Base-by-base conservation (phyloP, 2,888 invertebrate genomes). In the Halocaridina rubra region DNA sequence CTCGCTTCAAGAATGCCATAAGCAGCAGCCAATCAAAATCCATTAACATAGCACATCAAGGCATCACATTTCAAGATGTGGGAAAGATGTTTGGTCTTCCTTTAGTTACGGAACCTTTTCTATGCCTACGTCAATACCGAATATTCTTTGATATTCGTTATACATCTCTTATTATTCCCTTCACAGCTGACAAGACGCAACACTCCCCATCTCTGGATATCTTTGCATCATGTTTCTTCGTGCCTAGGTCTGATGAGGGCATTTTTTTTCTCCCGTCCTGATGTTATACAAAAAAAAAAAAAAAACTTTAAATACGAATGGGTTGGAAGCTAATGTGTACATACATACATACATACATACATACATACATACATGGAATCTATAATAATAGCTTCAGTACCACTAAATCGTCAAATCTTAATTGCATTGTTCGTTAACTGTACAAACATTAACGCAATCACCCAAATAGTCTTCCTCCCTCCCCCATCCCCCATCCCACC, bases 321-420 rank as follows among this genome's bases (percentile, higher is more conserved):
- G 10, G 29, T 19, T 61, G 64, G 64, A 24, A 22, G 29, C 64
- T 61, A 24, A 19, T 10, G 64, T 3, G 7, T 67, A 32, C 64
- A 0, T 27, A 32, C 64, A 77, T 24, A 61, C 64, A 77, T 22
- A 76, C 76, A 76, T 61, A 64, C 64, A 64, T 19, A 64, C 22
- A 19, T 30, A 72, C 69, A 69, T 19, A 69, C 69, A 69, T 27
- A 29, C 69, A 19, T 30, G 30, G 10, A 69, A 24, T 13, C 69
- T 7, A 29, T 7, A 7, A 19, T 19, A n/a, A n/a, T n/a, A n/a
- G n/a, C n/a, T n/a, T n/a, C n/a, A n/a, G 19, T 19, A 27, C 19
- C 24, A 8, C 29, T 16, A 29, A 5, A 71, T 22, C 13, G 8
- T 30, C 71, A 22, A 16, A 71, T 10, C 13, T 32, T 16, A 29